A percentile compares a stretch with the other conserved stretches of the same genome.
Conservation (phyloP, 2,888 invertebrate species). For the Phyllotreta striolata region DNA sequence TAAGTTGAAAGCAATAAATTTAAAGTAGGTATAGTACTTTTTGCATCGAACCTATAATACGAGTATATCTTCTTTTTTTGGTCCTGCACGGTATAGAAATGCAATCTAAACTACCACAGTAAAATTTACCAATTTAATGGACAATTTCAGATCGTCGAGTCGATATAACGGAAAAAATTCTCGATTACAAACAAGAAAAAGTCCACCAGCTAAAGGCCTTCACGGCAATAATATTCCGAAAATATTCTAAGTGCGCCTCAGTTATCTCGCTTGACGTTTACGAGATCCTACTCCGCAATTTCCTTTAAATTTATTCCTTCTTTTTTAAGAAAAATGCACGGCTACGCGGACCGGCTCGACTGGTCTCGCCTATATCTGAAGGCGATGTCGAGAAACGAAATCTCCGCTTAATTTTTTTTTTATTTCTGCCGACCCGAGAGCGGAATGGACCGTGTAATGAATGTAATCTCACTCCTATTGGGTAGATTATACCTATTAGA, state of each 20-base stretch:
- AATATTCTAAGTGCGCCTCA: slow-evolving; percentile 25
- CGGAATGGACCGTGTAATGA: slow-evolving; percentile 12
- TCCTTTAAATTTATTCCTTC: slow-evolving; percentile 34
- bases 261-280: slow-evolving; percentile 34
- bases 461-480: neutral
- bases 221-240: slow-evolving; percentile 18
- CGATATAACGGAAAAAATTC: too few relatives aligned
- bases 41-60: too few relatives aligned
- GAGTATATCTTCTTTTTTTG: too few relatives aligned
- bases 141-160: too few relatives aligned
- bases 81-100: too few relatives aligned
- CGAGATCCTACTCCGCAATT: slow-evolving; percentile 31
- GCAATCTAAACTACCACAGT: too few relatives aligned
- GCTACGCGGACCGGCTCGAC: slow-evolving; percentile 15
- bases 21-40: too few relatives aligned
- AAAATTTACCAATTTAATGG: too few relatives aligned
- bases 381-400: slow-evolving; percentile 21
- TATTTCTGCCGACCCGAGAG: neutral
- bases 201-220: slow-evolving; percentile 11
- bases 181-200: too few relatives aligned
- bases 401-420: slow-evolving; percentile 11
- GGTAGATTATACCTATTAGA: too few relatives aligned
- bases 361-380: slow-evolving; percentile 19
- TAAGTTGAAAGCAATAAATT: too few relatives aligned
- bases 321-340: slow-evolving; percentile 26